Percentiles rank a stretch among this genome's conserved stretches.
Conservation (phyloP, 2,888 invertebrate genomes). For the Blastobasis lacticolella region DNA sequence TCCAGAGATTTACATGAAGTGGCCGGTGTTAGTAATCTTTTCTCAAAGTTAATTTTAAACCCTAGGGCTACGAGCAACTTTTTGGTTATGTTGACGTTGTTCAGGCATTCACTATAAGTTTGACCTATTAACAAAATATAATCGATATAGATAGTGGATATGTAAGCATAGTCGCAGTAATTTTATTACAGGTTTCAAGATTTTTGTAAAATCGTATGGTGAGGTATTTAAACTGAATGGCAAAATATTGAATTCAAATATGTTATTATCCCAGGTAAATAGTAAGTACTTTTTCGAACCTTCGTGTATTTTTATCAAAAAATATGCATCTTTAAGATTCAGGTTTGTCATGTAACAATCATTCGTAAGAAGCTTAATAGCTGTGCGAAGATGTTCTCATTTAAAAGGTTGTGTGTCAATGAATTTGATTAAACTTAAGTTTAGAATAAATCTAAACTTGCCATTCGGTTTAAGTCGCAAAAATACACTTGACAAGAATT, state of each 20-base stretch:
- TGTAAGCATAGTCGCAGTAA: neutral
- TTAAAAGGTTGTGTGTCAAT: too few species aligned
- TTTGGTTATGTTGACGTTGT: neutral
- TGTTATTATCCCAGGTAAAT: constrained; percentile 1
- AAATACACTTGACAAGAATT: too few species aligned
- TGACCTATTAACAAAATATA: constrained; percentile 1
- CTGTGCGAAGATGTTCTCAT: too few species aligned
- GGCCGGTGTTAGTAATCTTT: constrained; percentile 5
- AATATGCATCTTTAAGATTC: too few species aligned
- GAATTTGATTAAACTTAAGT: constrained; percentile 10
- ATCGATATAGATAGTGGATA: constrained; percentile 4
- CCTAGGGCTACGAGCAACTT: constrained; percentile 1
- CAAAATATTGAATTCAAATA: constrained; percentile 9
- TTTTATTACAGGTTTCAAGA: constrained; percentile 6
- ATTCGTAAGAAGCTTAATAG: too few species aligned
- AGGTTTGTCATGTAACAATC: too few species aligned
- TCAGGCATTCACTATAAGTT: neutral
- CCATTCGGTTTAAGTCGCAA: too few species aligned
- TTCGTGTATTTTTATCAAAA: too few species aligned
- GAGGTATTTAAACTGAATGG: constrained; percentile 7
- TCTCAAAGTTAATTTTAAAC: constrained; percentile 9
- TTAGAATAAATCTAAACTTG: neutral
- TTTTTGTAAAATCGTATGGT: constrained; percentile 8
- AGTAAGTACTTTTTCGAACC: constrained; percentile 1
- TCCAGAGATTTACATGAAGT: constrained; percentile 7